phyloP scores from a whole-genome alignment of 2,113 vertebrate genomes.

The Acrocephalus arundinaceus region DNA sequence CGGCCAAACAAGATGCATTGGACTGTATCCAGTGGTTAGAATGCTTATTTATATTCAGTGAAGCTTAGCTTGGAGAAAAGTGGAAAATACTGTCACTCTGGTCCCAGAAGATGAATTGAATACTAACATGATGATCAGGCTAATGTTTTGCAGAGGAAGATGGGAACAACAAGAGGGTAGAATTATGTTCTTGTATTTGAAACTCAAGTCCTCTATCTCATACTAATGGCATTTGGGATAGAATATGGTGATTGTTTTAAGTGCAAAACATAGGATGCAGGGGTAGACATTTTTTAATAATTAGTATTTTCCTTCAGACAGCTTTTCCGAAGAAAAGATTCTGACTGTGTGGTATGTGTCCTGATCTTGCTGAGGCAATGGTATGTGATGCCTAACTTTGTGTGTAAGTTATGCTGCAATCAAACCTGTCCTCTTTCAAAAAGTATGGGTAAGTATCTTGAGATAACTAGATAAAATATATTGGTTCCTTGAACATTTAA shows the following conservation, averaged over 20 bases:
- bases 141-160: background rate
- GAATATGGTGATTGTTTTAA: background rate
- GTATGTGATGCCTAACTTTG: background rate
- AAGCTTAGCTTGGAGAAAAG: background rate
- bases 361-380: background rate
- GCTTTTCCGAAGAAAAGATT: background rate
- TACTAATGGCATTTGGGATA: background rate
- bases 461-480: background rate
- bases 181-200: background rate
- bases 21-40: background rate
- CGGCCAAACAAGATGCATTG: background rate
- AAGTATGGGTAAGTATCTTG: background rate
- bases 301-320: background rate
- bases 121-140: background rate
- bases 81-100: background rate
- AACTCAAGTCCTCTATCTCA: background rate
- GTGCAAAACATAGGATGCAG: background rate
- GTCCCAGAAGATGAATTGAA: background rate
- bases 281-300: background rate
- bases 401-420: background rate
- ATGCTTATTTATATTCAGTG: background rate
- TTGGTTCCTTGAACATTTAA: background rate
- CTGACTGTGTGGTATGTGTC: background rate
- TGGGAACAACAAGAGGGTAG: background rate
- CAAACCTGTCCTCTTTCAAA: background rate